These are phyloP conservation scores for Antedon mediterranea DNA, from an alignment of 53 echinoderm and acorn worm species.

Conservation along the genomic window DNA sequence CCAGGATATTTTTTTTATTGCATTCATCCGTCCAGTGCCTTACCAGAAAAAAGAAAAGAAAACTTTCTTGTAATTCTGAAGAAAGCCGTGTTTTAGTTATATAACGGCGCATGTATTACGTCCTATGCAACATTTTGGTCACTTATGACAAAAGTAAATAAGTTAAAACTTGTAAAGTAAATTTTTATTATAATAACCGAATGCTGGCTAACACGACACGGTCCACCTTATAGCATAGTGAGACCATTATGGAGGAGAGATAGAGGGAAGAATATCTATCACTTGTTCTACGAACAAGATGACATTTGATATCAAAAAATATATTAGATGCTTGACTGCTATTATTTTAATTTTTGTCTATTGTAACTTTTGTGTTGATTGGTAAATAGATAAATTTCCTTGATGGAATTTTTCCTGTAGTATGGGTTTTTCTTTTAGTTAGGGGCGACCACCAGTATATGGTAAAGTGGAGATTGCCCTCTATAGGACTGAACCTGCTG, in stretches of 20 bases:
- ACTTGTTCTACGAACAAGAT: background rate
- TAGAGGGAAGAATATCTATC: background rate
- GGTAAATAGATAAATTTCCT: background rate
- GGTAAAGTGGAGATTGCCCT: background rate
- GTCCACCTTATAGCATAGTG: background rate
- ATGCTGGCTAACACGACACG: background rate
- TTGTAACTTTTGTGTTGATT: constrained; percentile 1
- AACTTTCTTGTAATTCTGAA: background rate
- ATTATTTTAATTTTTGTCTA: background rate
- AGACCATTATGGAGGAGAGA: background rate
- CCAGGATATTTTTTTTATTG: background rate
- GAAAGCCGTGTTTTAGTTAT: background rate
- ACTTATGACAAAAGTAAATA: background rate
- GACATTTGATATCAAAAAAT: background rate
- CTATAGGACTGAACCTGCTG: constrained; percentile 1
- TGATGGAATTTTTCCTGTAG: background rate
- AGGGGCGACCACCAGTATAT: background rate
- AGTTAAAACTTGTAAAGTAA: background rate
- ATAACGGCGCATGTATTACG: background rate
- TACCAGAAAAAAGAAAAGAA: background rate
- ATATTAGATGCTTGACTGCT: background rate
- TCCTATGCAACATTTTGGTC: background rate
- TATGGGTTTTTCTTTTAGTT: constrained; percentile 1
- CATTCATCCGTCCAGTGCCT: background rate
- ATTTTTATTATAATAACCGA: background rate